Base-by-base conservation (phyloP, 2,888 invertebrate species). In the Zootermopsis nevadensis region DNA sequence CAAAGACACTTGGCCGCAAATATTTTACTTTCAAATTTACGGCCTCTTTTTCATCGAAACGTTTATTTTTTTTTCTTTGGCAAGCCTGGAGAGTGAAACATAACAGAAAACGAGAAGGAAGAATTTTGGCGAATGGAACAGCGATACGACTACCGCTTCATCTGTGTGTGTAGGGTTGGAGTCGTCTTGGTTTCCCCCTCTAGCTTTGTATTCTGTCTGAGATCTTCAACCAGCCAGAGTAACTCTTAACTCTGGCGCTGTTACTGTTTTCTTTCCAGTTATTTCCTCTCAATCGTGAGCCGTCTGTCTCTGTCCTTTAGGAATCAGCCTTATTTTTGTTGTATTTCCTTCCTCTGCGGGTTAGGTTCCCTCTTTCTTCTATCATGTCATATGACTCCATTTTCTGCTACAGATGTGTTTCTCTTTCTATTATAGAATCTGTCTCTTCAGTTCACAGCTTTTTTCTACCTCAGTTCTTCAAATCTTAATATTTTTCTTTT, bases 11-110 rank as follows among this genome's bases (percentile, higher is more conserved):
- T 67, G 7, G 67, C 2, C 67, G 7, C 67, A 10, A 7, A 67
- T 27, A 67, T 67, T 67, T 67, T 67, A 67, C 67, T 10, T n/a
- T 27, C 2, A 67, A 67, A 67, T 67, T 67, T 67, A 67, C 67
- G 30, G 15, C 27, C 66, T 66, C 15, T 8, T 67, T 67, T 12
- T 67, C 27, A 67, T 67, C 67, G 30, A 67, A 53, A 53, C 53
- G 53, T 53, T 53, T n/a, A n/a, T n/a, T n/a, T n/a, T n/a, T n/a
- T n/a, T n/a, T n/a, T n/a, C n/a, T 10, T 67, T 30, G 30, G 67
- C 27, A 27, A 67, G 67, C 30, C 27, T 27, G 30, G 15, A n/a
- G 12, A 7, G 27, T 12, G 27, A 67, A 67, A 27, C 3, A 67
- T 27, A 6, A 53, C 22, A 22, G 53, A 19, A 53, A 19, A 15